Base-by-base conservation (phyloP, 2,888 invertebrate species). In the Eurytoma californica region DNA sequence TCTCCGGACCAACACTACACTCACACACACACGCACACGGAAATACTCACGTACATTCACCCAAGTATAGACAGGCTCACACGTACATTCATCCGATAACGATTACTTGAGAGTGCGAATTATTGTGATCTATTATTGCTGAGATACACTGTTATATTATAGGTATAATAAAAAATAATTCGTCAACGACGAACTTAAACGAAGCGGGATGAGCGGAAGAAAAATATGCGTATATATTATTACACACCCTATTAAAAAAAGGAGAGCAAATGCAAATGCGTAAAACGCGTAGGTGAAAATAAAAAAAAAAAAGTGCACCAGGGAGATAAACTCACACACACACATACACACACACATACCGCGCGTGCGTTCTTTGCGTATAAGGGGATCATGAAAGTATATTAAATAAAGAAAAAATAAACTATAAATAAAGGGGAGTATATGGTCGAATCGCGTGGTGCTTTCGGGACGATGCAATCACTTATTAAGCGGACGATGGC, bases 361-460 rank as follows among this genome's bases (percentile, higher is more conserved):
- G 30, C n/a, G 30, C 49, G 58, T 16, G 66, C 16, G 28, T 58
- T 77, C 30, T 60, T 39, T 80, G 81, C 77, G 70, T 82, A 74
- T 82, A 80, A 82, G 63, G 80, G 80, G 82, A 83, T 80, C 74
- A 84, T 86, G 86, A 85, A 86, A 86, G 85, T 86, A 86, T 66
- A 77, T 47, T 18, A 3, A 63, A 69, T 51, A n/a, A 61, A 30
- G 20, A 65, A 70, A 49, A 39, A 39, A 39, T 39, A 39, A 39
- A 39, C 39, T 39, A 39, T 9, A 39, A 39, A 9, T 39, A 39
- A 9, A 39, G 39, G 28, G 49, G 57, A 74, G 63, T 53, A 53
- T 30, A 30, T 14, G 39, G 13, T 53, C n/a, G n/a, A 84, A 81
- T 81, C 69, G 80, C 82, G 83, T 83, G 83, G 83, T 84, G 83